Evolutionary conservation across 2,888 invertebrate species (phyloP).

Genomic region (Balanococcus diminutus): DNA sequence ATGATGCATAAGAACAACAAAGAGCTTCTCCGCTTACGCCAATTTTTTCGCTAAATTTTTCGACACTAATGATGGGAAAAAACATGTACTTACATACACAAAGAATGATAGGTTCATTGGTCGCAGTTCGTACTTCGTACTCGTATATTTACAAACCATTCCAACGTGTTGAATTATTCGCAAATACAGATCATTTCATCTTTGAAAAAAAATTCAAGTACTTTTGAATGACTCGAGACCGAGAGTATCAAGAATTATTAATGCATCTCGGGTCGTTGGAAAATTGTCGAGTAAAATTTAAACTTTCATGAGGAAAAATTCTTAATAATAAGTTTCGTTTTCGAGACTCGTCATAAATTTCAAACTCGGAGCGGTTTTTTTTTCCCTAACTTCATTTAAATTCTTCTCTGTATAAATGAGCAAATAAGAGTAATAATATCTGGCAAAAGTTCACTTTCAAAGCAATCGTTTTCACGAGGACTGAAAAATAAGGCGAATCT

Average conservation of each 20-base stretch:
- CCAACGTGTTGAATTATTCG: background rate
- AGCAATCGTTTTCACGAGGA: constrained; percentile 1
- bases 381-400: background rate
- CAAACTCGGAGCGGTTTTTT: too few relatives aligned
- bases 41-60: background rate
- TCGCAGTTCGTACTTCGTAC: background rate
- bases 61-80: background rate
- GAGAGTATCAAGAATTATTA: background rate
- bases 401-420: background rate
- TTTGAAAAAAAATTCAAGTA: background rate
- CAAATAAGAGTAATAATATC: constrained; percentile 15
- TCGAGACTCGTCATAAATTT: background rate
- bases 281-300: background rate
- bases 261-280: background rate
- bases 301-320: background rate
- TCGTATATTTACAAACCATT: background rate
- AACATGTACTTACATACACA: background rate
- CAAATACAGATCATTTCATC: background rate
- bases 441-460: background rate
- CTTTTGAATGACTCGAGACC: background rate
- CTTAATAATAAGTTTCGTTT: background rate
- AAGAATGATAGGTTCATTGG: background rate
- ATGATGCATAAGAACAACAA: background rate
- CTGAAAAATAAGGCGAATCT: background rate
- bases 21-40: background rate